Base-by-base conservation (phyloP, 2,797 vertebrate genomes). In the Brotula barbata region DNA sequence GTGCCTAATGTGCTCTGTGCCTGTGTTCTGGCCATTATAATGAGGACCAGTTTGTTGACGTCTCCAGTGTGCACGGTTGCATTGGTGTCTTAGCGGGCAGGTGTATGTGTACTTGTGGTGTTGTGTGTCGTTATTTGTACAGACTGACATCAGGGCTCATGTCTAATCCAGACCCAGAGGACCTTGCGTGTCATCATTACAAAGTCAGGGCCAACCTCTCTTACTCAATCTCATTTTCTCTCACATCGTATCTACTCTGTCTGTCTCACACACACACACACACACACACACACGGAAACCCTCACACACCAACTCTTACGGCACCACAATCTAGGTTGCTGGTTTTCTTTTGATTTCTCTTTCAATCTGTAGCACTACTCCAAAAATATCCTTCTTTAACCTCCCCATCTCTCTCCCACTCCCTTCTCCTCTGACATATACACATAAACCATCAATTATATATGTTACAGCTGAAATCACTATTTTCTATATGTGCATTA, bases 21-120 rank as follows among this genome's bases (percentile, higher is more conserved):
- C 68, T 71, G 39, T 41, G 65, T 37, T 82, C 46, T 66, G 54
- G 68, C 85, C 60, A 61, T 81, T 62, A 66, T 81, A 78, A 79
- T 65, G 59, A 87, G 59, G 43, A 39, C 64, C 61, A n/a, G 68
- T 64, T 49, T 67, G 62, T 73, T 70, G 44, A 23, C 68, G 51
- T 46, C 57, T 73, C 39, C 68, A 10, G 5, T 68, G 58, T 73
- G 45, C 0, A 0, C 20, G 41, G 21, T 31, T 63, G 55, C 59
- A 57, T 50, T 17, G 43, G 16, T 36, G 22, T 46, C 22, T 59
- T 4, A 28, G 25, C 8, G 25, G 25, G 25, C 8, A 28, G 25
- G 25, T 8, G 25, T 3, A 12, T 36, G 34, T 36, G 9, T 36
- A 12, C 34, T 44, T 47, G 62, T 51, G 39, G 25, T 0, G 5